Evolutionary conservation across 1,140 invertebrate species (phyloP).

Genomic region (Drusus annulatus): DNA sequence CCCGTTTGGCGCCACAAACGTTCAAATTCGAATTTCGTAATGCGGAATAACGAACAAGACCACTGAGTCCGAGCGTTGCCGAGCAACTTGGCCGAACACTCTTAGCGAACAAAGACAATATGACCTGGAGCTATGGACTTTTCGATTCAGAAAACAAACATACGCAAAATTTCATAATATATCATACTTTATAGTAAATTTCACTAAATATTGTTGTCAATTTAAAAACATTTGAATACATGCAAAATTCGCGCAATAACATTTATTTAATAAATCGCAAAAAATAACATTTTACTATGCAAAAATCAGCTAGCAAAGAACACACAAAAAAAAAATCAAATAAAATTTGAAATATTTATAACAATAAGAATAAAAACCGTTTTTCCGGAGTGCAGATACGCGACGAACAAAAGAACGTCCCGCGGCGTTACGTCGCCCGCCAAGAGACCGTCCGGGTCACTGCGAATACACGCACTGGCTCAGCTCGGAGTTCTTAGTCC

Average conservation of each 20-base stretch:
- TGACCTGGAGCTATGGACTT: neutral
- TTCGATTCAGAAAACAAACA: neutral
- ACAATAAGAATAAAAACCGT: conserved; percentile 11
- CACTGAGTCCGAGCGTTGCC: conserved; percentile 7
- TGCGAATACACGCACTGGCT: conserved; percentile 23
- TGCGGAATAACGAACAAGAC: conserved; percentile 22
- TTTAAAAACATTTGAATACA: neutral
- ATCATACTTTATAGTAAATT: too few relatives aligned
- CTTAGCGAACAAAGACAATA: neutral
- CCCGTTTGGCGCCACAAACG: conserved; percentile 11
- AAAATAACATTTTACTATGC: neutral
- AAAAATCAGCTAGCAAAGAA: neutral
- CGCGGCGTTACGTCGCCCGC: neutral
- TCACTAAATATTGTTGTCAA: too few relatives aligned
- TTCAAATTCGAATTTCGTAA: conserved; percentile 31
- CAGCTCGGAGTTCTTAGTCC: neutral
- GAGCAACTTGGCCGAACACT: neutral
- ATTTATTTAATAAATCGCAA: neutral
- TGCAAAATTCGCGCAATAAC: neutral
- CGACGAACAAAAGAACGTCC: neutral
- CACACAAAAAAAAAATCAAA: neutral
- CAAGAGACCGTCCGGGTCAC: conserved; percentile 6
- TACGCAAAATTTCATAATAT: too few relatives aligned
- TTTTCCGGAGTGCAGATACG: neutral
- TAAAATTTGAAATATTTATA: neutral